Conservation (phyloP, 2,113 vertebrate genomes). For the Choloepus hoffmanni region DNA sequence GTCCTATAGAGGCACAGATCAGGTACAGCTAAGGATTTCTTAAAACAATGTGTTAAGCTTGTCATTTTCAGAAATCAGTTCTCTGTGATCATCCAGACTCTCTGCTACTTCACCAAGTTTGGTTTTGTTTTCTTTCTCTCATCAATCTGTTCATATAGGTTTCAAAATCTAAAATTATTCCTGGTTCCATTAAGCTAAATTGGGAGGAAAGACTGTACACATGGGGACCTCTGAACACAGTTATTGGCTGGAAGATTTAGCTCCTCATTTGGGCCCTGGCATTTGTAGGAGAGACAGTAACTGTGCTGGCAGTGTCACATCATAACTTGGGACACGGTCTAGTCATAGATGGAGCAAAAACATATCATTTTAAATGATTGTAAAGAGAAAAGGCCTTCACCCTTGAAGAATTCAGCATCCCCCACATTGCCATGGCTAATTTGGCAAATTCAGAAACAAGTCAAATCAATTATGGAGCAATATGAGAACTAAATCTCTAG, state of each 20-base stretch:
- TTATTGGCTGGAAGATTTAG: not conserved
- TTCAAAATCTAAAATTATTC: not conserved
- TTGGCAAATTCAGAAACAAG: constrained; percentile 25
- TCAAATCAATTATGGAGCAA: constrained; percentile 4
- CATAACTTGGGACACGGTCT: not conserved
- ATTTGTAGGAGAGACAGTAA: not conserved
- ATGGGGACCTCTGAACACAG: rapidly evolving
- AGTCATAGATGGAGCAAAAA: no score
- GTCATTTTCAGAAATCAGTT: not conserved
- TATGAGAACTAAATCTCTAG: not conserved
- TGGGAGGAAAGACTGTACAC: not conserved
- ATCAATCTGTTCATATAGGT: not conserved
- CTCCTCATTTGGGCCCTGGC: not conserved
- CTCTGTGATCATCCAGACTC: not conserved
- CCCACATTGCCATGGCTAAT: not conserved
- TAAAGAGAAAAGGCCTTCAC: not conserved
- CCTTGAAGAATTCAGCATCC: not conserved
- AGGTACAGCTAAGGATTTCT: not conserved
- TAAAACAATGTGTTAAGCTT: not conserved
- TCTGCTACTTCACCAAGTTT: not conserved
- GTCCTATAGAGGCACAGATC: not conserved
- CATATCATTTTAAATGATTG: not conserved
- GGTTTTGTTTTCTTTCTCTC: not conserved
- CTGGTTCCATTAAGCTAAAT: not conserved
- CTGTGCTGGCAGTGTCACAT: no score